phyloP scores from a whole-genome alignment of 1,140 invertebrate genomes.

The Cherax destructor region DNA sequence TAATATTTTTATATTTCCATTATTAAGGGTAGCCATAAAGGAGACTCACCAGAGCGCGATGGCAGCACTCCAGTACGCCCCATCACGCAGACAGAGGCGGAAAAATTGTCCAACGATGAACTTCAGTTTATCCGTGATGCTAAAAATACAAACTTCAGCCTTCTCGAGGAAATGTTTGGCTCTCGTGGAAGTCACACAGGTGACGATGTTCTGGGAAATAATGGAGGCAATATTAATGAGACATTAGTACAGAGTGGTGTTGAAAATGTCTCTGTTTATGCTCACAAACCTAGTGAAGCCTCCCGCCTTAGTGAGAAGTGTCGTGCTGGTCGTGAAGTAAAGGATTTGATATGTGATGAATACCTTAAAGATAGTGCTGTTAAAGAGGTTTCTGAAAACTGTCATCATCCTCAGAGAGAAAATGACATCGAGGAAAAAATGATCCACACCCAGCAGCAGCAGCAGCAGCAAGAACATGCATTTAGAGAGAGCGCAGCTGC shows the following conservation, averaged over 20 bases:
- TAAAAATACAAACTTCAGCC: constrained; percentile 55
- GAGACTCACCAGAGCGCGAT: constrained; percentile 64
- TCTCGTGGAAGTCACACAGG: constrained; percentile 49
- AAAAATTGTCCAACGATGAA: constrained; percentile 44
- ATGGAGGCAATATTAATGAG: background rate
- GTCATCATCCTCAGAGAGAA: constrained; percentile 54
- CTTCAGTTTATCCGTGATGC: constrained; percentile 56
- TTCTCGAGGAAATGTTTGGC: constrained; percentile 67
- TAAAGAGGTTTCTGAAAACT: constrained; percentile 41
- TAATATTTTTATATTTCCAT: constrained; percentile 10
- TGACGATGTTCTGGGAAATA: constrained; percentile 16
- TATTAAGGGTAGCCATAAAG: constrained; percentile 41
- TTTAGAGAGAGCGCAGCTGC: constrained; percentile 18
- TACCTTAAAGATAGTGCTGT: constrained; percentile 61
- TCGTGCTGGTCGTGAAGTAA: constrained; percentile 53
- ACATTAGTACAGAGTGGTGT: constrained; percentile 34
- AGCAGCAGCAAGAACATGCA: constrained; percentile 13
- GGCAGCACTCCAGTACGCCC: constrained; percentile 46
- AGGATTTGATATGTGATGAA: constrained; percentile 59
- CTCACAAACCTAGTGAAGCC: constrained; percentile 57
- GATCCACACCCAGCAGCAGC: constrained; percentile 27
- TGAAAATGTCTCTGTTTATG: constrained; percentile 64
- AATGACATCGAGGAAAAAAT: constrained; percentile 67
- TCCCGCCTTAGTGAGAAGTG: constrained; percentile 64
- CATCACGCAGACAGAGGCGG: constrained; percentile 35